phyloP scores from a whole-genome alignment of 2,113 vertebrate genomes.

The Rhizomys pruinosus region DNA sequence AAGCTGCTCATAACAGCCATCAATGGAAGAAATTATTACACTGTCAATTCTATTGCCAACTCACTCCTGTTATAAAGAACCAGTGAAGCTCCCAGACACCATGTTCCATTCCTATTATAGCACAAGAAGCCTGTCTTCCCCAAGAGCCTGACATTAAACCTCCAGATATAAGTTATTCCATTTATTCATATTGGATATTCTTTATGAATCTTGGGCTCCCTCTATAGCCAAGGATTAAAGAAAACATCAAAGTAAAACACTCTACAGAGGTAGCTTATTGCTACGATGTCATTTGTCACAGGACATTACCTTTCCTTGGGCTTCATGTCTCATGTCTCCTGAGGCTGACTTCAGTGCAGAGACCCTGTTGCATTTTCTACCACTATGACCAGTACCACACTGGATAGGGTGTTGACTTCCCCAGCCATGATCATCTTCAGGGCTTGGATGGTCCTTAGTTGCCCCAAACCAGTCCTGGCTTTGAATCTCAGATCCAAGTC shows the following conservation, averaged over 20 bases:
- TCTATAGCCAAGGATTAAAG: background rate
- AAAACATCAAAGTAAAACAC: background rate
- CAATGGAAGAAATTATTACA: constrained; percentile 1
- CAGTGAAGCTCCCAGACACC: background rate
- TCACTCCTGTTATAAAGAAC: constrained; percentile 5
- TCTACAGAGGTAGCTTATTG: background rate
- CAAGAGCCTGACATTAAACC: background rate
- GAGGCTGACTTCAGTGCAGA: background rate
- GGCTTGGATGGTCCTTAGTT: background rate
- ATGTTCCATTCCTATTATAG: constrained; percentile 15
- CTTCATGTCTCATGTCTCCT: background rate
- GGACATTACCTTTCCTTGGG: background rate
- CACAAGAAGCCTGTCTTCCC: background rate
- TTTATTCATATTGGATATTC: background rate
- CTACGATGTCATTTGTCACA: background rate
- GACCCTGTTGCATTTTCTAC: background rate
- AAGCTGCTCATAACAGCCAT: background rate
- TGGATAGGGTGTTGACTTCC: background rate
- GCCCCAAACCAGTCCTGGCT: background rate
- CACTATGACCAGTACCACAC: background rate
- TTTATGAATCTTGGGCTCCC: background rate
- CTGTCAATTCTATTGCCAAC: background rate
- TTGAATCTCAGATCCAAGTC: background rate
- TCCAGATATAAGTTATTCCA: background rate
- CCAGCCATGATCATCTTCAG: background rate